Base-by-base conservation (phyloP, 2,797 vertebrate genomes). In the Acanthiza pusilla region DNA sequence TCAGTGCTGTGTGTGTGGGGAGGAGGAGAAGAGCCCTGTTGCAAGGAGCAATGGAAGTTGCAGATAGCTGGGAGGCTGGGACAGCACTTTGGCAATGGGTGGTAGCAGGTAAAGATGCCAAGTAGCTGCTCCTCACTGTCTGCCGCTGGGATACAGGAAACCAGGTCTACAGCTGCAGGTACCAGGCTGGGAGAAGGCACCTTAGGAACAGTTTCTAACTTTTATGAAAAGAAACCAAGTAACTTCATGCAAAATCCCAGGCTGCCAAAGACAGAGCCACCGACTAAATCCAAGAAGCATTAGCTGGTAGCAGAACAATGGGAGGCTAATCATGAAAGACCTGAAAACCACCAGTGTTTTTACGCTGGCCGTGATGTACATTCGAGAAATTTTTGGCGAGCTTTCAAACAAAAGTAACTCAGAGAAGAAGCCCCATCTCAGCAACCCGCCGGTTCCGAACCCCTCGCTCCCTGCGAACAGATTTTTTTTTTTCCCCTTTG, bases 141-240 rank as follows among this genome's bases (percentile, higher is more conserved):
- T 1, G 1, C 14, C 32, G 1, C 17, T 17, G 76, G 38, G 43
- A 43, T 4, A 32, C 0, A 16, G 38, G 45, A 2, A 43, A n/a
- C 23, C 30, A 12, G 26, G 3, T 4, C 20, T 13, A 12, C 45
- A 36, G 45, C 40, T 60, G n/a, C 0, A 22, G 32, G 48, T 25
- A 18, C 40, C 22, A 26, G 38, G 22, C 32, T 48, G 53, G 36
- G 9, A 48, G 16, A 16, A 20, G 10, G 45, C 34, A 38, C 1
- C 2, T 23, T 23, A 30, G n/a, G 48, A 71, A 30, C 23, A 76
- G 10, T 42, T 19, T 16, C 11, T 16, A 4, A 60, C 26, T 68
- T 54, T 48, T 48, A 30, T 2, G 2, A 51, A 57, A 10, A 55
- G 26, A 87, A 79, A 58, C 5, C 3, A 25, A 53, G 27, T 15